A percentile compares a stretch with the other conserved stretches of the same genome.
Conservation (phyloP, 2,888 invertebrate genomes). For the Orthosia gothica region DNA sequence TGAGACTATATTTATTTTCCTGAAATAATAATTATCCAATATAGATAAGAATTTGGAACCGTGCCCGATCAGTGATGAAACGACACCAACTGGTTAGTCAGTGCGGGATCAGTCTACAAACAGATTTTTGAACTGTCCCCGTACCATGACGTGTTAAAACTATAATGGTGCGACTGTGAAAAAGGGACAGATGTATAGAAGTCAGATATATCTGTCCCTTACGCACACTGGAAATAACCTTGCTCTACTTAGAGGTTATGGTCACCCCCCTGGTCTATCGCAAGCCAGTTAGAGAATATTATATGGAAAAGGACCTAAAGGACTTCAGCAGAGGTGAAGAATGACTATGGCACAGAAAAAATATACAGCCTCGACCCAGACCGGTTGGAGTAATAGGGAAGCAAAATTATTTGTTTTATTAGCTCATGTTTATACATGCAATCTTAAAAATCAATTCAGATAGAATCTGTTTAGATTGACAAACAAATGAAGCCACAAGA, state of each 20-base stretch:
- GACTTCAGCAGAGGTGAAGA: neutral
- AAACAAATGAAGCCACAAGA: neutral
- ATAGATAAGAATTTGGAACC: slow-evolving; percentile 45
- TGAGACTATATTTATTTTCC: slow-evolving; percentile 32
- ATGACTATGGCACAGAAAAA: neutral
- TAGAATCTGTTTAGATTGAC: neutral
- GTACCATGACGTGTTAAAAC: too few species aligned
- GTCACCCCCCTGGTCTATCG: neutral
- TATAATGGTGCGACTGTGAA: too few species aligned
- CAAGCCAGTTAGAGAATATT: neutral
- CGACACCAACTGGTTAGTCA: slow-evolving; percentile 2
- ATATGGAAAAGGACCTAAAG: neutral
- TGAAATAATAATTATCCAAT: slow-evolving; percentile 33
- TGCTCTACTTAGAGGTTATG: too few species aligned
- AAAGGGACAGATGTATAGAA: too few species aligned
- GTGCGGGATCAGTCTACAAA: neutral
- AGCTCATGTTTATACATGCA: neutral
- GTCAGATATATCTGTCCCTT: too few species aligned
- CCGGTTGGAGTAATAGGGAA: too few species aligned
- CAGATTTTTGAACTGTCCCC: too few species aligned
- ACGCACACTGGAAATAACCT: too few species aligned
- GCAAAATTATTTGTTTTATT: neutral
- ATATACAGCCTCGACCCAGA: neutral
- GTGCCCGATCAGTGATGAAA: slow-evolving; percentile 36
- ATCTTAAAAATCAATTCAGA: too few species aligned